A percentile compares a stretch with the other conserved stretches of the same genome.
phyloP scores from a whole-genome alignment of 2,888 invertebrate species.

The Aricia artaxerxes region DNA sequence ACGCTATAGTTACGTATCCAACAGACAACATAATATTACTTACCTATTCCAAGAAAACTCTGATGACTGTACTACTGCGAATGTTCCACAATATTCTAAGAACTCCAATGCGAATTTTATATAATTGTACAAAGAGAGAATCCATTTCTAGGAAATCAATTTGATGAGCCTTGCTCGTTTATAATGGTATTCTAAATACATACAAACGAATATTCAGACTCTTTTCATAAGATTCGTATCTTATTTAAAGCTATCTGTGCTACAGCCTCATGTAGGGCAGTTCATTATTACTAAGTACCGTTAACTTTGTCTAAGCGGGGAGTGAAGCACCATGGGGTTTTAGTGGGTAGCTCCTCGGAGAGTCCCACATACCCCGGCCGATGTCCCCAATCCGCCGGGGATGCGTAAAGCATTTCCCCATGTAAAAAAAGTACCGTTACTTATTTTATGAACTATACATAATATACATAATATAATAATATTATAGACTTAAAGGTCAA shows the following conservation, averaged over 20 bases:
- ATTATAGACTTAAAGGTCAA: too few relatives aligned
- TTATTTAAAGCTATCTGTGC: neutral
- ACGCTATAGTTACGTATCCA: too few relatives aligned
- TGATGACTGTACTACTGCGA: neutral
- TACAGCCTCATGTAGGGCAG: neutral
- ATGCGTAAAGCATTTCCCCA: too few relatives aligned
- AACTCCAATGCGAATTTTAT: neutral
- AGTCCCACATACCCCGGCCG: too few relatives aligned
- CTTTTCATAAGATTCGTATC: neutral
- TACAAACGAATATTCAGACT: neutral
- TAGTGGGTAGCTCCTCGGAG: too few relatives aligned
- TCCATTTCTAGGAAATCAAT: neutral
- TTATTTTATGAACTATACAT: too few relatives aligned
- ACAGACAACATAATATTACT: neutral
- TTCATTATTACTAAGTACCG: neutral
- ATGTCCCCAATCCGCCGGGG: too few relatives aligned
- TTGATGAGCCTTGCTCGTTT: slow-evolving; percentile 3
- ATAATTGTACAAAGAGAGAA: neutral
- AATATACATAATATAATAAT: too few relatives aligned
- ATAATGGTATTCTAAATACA: neutral
- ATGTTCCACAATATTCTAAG: neutral
- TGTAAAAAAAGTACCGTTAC: too few relatives aligned
- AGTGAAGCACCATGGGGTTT: too few relatives aligned
- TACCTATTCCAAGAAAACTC: neutral
- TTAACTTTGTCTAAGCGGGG: too few relatives aligned